Conservation (phyloP, 92 coral and sea anemone species). For the Chrysogorgia sp. region DNA sequence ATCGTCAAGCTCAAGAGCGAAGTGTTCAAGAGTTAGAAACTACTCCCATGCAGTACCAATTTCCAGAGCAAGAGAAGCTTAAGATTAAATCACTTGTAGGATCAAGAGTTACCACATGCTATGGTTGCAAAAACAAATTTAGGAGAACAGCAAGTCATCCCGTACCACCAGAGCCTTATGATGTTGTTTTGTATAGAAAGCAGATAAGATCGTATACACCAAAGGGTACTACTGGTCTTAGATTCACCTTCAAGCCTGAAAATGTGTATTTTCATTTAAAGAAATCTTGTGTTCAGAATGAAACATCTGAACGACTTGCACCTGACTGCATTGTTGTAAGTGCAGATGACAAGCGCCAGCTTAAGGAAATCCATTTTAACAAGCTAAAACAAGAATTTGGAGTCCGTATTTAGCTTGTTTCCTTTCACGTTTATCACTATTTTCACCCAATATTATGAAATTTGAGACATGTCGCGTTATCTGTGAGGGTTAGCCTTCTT, state of each 20-base stretch:
- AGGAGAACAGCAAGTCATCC: constrained; percentile 34
- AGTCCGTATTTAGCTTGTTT: constrained; percentile 33
- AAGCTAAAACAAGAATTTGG: constrained; percentile 60
- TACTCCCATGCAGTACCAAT: constrained; percentile 3
- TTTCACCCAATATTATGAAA: no score
- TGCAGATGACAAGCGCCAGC: constrained; percentile 45
- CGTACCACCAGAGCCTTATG: constrained; percentile 45
- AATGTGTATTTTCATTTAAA: constrained; percentile 56
- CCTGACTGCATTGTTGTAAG: constrained; percentile 35
- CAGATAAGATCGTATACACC: constrained; percentile 57
- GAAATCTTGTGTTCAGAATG: constrained; percentile 49
- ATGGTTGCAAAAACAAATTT: constrained; percentile 48
- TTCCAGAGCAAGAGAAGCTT: constrained; percentile 18
- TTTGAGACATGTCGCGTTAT: no score
- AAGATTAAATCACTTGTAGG: constrained; percentile 24
- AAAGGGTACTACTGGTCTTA: constrained; percentile 44
- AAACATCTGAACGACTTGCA: constrained; percentile 48
- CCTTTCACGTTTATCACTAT: background rate
- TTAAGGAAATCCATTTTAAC: constrained; percentile 42
- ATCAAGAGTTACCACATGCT: constrained; percentile 47
- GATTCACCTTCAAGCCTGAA: constrained; percentile 52
- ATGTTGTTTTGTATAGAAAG: constrained; percentile 52
- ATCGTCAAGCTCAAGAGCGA: constrained; percentile 33
- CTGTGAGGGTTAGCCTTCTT: no score
- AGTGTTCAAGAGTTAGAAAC: constrained; percentile 16